phyloP scores from a whole-genome alignment of 2,113 vertebrate species.

The Rhodinocichla rosea region DNA sequence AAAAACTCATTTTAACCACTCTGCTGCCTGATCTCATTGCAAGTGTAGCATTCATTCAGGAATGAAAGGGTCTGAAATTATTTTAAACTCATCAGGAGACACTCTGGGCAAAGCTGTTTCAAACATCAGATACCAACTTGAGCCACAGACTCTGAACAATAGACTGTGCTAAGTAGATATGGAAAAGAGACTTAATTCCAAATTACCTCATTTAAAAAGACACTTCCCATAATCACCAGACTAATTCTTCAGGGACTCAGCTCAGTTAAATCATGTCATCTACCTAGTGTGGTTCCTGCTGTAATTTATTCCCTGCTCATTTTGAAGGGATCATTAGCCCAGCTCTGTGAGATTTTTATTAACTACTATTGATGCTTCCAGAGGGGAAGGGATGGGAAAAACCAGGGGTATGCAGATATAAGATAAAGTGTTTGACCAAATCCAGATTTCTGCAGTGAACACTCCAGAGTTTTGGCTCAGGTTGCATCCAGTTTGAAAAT shows the following conservation, averaged over 20 bases:
- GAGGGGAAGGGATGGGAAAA: background rate
- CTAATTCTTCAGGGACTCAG: background rate
- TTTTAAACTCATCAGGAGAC: background rate
- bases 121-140: background rate
- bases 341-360: background rate
- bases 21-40: background rate
- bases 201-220: slow-evolving; percentile 7
- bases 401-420: background rate
- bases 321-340: background rate
- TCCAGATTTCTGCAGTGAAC: background rate
- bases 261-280: background rate
- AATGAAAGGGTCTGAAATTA: background rate
- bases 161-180: background rate
- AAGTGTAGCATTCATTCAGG: background rate
- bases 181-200: slow-evolving; percentile 1
- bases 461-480: background rate
- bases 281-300: background rate
- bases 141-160: background rate
- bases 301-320: background rate
- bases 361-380: background rate
- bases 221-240: background rate
- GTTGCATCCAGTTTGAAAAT: background rate
- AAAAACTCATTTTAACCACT: background rate
- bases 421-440: background rate
- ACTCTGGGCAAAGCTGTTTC: background rate